Evolutionary conservation across 2,888 invertebrate species (phyloP), one percentile per base, ranked within the genome.

Genomic region (Tillus elongatus): DNA sequence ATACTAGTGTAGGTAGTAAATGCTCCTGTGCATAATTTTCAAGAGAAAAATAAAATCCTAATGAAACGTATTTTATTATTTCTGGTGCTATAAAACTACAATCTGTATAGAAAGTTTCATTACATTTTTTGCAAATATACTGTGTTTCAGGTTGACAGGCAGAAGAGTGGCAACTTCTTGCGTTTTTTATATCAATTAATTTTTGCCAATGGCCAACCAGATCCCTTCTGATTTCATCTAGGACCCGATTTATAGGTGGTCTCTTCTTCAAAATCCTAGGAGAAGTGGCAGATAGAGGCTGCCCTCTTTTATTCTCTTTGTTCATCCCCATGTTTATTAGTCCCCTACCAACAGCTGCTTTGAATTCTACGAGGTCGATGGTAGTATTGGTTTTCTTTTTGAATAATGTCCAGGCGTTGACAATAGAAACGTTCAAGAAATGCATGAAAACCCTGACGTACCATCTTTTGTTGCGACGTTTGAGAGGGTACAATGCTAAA

Each of bases 301-400:
- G 4, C 6, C 30, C 30, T 11, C 6, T 11, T n/a, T 11, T 8
- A 10, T 29, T 29, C n/a, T 10, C 12, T 10, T 11, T 11, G 6
- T 4, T 11, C n/a, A 6, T 29, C 6, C 30, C 30, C 6, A 6
- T 8, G 11, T n/a, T 11, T 11, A 29, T 29, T 8, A 29, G 11
- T n/a, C 6, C 8, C 12, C 11, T 29, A 11, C 6, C 30, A 8
- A 29, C 6, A n/a, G n/a, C 16, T 4, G 14, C 36, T 19, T 36
- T 36, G 30, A 36, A 36, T 15, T 36, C 14, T 10, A 36, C 28
- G 11, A 36, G 15, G 13, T 36, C 36, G 8, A 13, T 33, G 15
- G 13, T 15, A 13, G 12, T 15, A 15, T 35, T n/a, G 8, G 14
- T 29, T 12, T 6, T 30, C n/a, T 6, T 11, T 30, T 30, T 29